Evolutionary conservation across 2,797 vertebrate species (phyloP).

Genomic region (Girardinus metallicus): DNA sequence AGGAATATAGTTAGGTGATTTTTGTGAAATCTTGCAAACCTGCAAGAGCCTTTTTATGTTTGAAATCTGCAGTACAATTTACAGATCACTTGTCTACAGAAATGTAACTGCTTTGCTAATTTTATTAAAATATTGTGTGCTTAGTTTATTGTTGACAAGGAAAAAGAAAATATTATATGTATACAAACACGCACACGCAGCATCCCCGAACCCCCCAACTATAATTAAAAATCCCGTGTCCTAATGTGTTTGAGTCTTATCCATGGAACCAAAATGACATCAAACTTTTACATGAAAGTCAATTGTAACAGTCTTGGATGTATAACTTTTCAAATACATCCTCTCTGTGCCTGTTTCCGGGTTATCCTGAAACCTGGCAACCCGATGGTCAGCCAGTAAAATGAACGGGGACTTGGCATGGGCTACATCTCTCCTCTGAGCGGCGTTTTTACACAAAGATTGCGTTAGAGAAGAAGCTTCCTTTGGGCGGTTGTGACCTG

Average conservation of each 20-base stretch:
- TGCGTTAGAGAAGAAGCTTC: constrained; percentile 3
- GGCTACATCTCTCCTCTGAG: constrained; percentile 33
- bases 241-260: not conserved
- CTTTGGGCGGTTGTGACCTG: not conserved
- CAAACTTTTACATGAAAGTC: not conserved
- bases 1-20: too few species aligned
- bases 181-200: too few species aligned
- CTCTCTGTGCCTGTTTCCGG: constrained; percentile 28
- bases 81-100: too few species aligned
- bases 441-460: constrained; percentile 35
- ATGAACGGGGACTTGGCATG: constrained; percentile 55
- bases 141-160: too few species aligned
- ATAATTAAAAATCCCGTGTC: too few species aligned
- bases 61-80: too few species aligned
- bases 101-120: too few species aligned
- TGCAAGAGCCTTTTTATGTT: too few species aligned
- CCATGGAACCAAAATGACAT: not conserved
- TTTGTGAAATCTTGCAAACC: too few species aligned
- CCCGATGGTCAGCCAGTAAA: constrained; percentile 38
- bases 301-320: not conserved
- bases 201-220: too few species aligned
- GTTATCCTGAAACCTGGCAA: constrained; percentile 67
- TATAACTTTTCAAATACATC: not conserved
- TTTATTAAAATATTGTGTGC: too few species aligned
- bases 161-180: too few species aligned